These are phyloP conservation scores for Eucera pruinosa DNA, from an alignment of 2,888 invertebrate species.

Conservation along the genomic window DNA sequence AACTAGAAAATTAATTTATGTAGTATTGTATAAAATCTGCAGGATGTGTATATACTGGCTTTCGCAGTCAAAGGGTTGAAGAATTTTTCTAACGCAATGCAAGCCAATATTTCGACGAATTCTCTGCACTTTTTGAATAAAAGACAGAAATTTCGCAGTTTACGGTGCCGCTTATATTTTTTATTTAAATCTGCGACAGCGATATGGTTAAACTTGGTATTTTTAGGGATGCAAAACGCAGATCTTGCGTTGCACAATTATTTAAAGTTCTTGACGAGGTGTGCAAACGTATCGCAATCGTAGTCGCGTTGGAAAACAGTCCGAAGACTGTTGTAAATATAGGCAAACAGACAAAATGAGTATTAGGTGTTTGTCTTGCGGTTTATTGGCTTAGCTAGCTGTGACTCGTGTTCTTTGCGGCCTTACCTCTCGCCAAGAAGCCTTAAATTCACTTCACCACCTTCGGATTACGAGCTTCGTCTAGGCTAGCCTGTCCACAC, in stretches of 20 bases:
- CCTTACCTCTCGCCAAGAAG: constrained; percentile 22
- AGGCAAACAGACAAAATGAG: constrained; percentile 28
- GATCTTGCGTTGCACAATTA: background rate
- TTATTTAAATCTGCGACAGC: too few relatives aligned
- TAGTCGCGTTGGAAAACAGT: background rate
- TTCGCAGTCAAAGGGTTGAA: too few relatives aligned
- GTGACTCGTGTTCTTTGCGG: constrained; percentile 15
- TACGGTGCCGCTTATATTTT: too few relatives aligned
- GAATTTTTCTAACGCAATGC: too few relatives aligned
- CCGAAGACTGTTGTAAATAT: background rate
- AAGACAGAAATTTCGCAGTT: too few relatives aligned
- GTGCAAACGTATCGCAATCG: background rate
- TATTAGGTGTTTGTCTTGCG: constrained; percentile 22
- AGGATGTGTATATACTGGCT: too few relatives aligned
- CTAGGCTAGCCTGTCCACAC: constrained; percentile 18
- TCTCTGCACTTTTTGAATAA: too few relatives aligned
- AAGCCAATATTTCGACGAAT: too few relatives aligned
- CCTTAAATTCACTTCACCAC: constrained; percentile 43
- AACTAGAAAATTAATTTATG: too few relatives aligned
- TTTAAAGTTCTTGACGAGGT: background rate
- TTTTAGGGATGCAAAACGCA: too few relatives aligned
- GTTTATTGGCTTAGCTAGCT: constrained; percentile 36
- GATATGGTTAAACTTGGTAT: too few relatives aligned
- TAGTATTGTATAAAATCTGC: too few relatives aligned
- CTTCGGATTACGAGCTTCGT: constrained; percentile 49